Base-by-base conservation (phyloP, 64 coral and sea anemone genomes). In the Pocillopora damicornis region DNA sequence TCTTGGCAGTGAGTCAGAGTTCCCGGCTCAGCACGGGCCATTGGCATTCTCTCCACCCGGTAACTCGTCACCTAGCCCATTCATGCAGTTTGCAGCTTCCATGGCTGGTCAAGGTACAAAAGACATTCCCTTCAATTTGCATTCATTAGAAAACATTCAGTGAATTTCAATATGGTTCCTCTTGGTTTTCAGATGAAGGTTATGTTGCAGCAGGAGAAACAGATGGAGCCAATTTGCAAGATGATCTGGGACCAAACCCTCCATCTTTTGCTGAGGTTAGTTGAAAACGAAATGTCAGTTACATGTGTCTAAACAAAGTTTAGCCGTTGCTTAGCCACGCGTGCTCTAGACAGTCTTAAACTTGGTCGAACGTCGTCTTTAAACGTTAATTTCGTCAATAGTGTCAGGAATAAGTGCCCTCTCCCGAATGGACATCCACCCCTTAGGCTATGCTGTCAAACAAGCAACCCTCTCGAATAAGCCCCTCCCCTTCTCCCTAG, bases 61-160 rank as follows among this genome's bases (percentile, higher is more conserved):
- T 75, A 16, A 73, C 73, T 35, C 76, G 58, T 81, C 82, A 78
- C 88, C 88, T 30, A 91, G 91, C 26, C 94, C 88, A 0, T 93
- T 96, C 81, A 80, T 88, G 67, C 94, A 93, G 88, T 92, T 96
- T 90, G 88, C 94, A 74, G 91, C 90, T 23, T 72, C 65, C 12
- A 58, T 85, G 81, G 64, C 81, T 23, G 71, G 22, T 42, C 81
- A 85, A 72, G 81, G 81, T 85, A 7, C 42, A 51, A 51, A 51
- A 51, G 2, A 51, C 7, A 7, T 51, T 51, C 42, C 2, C 42
- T 2, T 51, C 42, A 51, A 51, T 51, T 51, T 51, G 3, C 42
- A 51, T 51, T 51, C 2, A 51, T 0, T 2, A 51, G 42, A 51
- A 51, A 51, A 51, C 42, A 51, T 2, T 51, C 42, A 7, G 42